These are phyloP conservation scores for Scrobipalpa costella DNA, from an alignment of 2,888 invertebrate species.

Conservation along the genomic window DNA sequence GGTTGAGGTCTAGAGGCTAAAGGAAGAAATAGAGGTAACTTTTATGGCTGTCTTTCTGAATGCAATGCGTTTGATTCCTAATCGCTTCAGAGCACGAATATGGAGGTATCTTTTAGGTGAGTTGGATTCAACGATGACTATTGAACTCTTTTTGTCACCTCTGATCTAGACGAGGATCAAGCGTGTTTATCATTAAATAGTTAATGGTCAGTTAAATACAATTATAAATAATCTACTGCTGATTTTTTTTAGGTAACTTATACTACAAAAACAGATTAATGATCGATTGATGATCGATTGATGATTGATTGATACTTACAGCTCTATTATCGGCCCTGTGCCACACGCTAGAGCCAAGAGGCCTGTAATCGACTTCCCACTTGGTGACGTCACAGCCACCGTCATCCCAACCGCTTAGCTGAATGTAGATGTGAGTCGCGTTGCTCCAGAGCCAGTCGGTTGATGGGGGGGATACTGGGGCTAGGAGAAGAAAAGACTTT, in stretches of 20 bases:
- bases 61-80: too few species aligned
- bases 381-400: conserved; percentile 92
- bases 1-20: conserved; percentile 60
- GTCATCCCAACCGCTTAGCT: conserved; percentile 91
- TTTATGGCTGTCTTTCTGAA: too few species aligned
- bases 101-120: not conserved
- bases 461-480: conserved; percentile 85
- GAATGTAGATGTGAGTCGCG: conserved; percentile 89
- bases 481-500: conserved; percentile 49
- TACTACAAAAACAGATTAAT: too few species aligned
- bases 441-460: conserved; percentile 90
- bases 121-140: not conserved
- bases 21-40: not conserved
- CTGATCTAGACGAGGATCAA: not conserved
- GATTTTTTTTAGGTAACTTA: too few species aligned
- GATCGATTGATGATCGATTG: too few species aligned
- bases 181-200: too few species aligned
- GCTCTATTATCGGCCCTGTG: conserved; percentile 70
- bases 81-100: too few species aligned
- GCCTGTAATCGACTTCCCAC: conserved; percentile 88
- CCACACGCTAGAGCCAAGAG: conserved; percentile 76
- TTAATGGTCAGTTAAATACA: too few species aligned
- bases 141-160: not conserved
- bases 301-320: too few species aligned
- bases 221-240: too few species aligned